Base-by-base conservation (phyloP, 2,797 vertebrate species). In the Micropoecilia bifurca region DNA sequence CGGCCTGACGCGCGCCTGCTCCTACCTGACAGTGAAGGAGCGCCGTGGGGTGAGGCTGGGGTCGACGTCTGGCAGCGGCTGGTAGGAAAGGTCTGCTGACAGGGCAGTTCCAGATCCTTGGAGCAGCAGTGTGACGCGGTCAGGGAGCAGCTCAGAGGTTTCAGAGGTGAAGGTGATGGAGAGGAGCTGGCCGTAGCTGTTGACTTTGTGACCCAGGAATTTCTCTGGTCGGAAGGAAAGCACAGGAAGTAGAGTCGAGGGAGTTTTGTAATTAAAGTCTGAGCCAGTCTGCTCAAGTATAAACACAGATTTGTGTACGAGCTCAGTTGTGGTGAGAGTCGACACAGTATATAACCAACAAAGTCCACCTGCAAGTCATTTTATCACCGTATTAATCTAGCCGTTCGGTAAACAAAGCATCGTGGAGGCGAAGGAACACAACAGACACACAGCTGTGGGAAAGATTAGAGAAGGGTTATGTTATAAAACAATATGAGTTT, bases 101-200 rank as follows among this genome's bases (percentile, higher is more conserved):
- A 97, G 73, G 13, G 89, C 82, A 85, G 95, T 80, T 75, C 95
- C 95, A 0, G 95, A 94, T 0, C 97, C 97, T 84, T 96, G 94
- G 78, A 99, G 93, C 81, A 96, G 73, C 89, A 98, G 87, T 43
- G 91, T 89, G 83, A 96, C 68, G 0, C 13, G 80, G 39, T 82
- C 48, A 0, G 89, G 93, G 45, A 96, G 84, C 33, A 92, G 92
- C 43, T 84, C 92, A 0, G 74, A 69, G 12, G 85, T 90, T 83
- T 96, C 96, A 0, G 86, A 94, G 71, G 82, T 84, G 92, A 98
- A 96, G 82, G 93, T 92, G 92, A 98, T 81, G 16, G 92, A 94
- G 83, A 98, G 95, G 81, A 91, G 87, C 93, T 97, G 97, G 72
- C 97, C 95, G 0, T 99, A 98, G 93, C 97, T 98, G 92, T 96